Evolutionary conservation across 2,888 invertebrate species (phyloP).

Genomic region (Syrphus vitripennis): DNA sequence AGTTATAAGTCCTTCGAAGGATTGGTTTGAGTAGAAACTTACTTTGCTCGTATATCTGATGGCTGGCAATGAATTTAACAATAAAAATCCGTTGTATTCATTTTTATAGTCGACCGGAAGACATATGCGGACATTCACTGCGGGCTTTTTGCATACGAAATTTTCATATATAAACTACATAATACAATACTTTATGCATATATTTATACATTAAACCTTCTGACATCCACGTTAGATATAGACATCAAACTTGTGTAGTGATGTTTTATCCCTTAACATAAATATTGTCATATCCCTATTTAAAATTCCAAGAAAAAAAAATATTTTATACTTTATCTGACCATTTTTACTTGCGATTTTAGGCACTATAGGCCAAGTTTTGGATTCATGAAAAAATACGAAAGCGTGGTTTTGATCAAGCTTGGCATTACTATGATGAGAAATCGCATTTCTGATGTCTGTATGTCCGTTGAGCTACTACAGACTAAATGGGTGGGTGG

Average conservation of each 20-base stretch:
- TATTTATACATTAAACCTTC: slow-evolving; percentile 5
- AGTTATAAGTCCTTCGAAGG: slow-evolving; percentile 9
- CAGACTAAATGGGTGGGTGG: too few species aligned
- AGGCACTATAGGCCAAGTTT: too few species aligned
- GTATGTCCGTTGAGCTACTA: too few species aligned
- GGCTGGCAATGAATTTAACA: slow-evolving; percentile 56
- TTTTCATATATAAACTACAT: slow-evolving; percentile 1
- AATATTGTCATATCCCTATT: slow-evolving; percentile 59
- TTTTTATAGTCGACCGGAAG: slow-evolving; percentile 59
- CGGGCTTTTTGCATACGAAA: slow-evolving; percentile 38
- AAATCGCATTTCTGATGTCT: too few species aligned
- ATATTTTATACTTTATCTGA: slow-evolving; percentile 47
- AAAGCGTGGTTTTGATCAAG: too few species aligned
- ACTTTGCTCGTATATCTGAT: slow-evolving; percentile 36
- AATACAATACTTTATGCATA: too few species aligned
- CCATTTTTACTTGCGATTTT: too few species aligned
- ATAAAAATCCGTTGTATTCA: slow-evolving; percentile 62
- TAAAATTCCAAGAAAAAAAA: slow-evolving; percentile 45
- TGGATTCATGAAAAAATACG: too few species aligned
- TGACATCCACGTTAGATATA: background rate
- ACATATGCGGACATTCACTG: slow-evolving; percentile 47
- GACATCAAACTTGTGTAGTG: slow-evolving; percentile 37
- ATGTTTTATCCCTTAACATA: slow-evolving; percentile 57
- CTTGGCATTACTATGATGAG: too few species aligned
- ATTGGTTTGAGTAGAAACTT: background rate